Percentiles rank a stretch among this genome's conserved stretches.
These are phyloP conservation scores for Iguana delicatissima DNA, from an alignment of 2,797 vertebrate genomes.

Conservation along the genomic window DNA sequence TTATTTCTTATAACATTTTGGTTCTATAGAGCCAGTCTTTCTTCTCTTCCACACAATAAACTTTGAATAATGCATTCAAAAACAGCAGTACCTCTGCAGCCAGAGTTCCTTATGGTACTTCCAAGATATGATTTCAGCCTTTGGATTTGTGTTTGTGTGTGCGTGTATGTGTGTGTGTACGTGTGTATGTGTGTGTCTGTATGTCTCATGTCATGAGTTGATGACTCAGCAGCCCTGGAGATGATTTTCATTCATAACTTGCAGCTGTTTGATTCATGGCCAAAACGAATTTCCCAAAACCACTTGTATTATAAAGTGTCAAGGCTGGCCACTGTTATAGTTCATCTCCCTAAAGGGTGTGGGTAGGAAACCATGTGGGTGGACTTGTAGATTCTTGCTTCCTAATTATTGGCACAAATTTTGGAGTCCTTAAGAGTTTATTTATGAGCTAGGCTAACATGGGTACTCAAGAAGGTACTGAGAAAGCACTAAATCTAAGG, in stretches of 20 bases:
- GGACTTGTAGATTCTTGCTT: conserved; percentile 41
- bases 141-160: conserved; percentile 1
- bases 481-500: not conserved
- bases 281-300: conserved; percentile 35
- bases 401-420: conserved; percentile 18
- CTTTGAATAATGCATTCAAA: not conserved
- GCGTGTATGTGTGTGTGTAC: not conserved
- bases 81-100: not conserved
- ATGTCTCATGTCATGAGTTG: not conserved
- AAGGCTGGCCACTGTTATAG: conserved; percentile 47
- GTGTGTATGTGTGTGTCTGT: not conserved
- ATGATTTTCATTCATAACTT: conserved; percentile 40
- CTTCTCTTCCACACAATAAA: not conserved
- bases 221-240: conserved; percentile 4
- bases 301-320: conserved; percentile 21
- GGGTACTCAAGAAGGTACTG: not conserved
- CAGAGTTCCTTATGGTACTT: not conserved
- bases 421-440: conserved; percentile 24
- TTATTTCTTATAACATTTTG: conserved; percentile 7
- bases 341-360: conserved; percentile 53
- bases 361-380: conserved; percentile 53
- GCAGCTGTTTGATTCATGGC: conserved; percentile 38
- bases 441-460: conserved; percentile 32
- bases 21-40: not conserved
- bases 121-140: not conserved